Conservation (phyloP, 2,888 invertebrate species). For the Thalpophila matura region DNA sequence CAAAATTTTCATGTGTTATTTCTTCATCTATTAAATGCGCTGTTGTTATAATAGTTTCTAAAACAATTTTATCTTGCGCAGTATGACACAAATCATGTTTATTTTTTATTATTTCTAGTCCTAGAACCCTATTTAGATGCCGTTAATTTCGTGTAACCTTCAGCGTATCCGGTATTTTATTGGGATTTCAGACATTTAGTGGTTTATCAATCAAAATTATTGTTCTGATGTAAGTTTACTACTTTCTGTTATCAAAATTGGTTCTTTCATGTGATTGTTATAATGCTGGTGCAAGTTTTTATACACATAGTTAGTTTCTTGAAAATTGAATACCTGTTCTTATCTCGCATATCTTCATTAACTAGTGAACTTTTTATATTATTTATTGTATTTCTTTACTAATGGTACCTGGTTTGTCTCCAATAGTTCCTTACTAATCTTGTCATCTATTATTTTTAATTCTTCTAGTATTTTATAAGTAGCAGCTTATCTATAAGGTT, state of each 20-base stretch:
- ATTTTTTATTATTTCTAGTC: not conserved
- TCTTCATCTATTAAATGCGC: not conserved
- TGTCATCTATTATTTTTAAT: no score
- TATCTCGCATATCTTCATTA: no score
- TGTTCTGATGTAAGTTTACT: not conserved
- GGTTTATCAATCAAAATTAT: conserved; percentile 26
- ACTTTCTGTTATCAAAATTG: conserved; percentile 9
- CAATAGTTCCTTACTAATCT: no score
- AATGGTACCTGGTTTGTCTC: no score
- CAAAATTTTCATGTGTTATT: not conserved
- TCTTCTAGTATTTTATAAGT: no score
- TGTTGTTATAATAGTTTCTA: not conserved
- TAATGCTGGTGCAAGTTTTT: no score
- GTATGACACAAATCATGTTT: not conserved
- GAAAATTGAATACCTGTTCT: no score
- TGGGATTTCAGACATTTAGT: conserved; percentile 21
- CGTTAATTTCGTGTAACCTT: conserved; percentile 20
- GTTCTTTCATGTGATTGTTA: no score
- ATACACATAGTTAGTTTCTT: no score
- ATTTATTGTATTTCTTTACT: no score
- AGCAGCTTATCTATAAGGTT: no score
- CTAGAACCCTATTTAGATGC: not conserved
- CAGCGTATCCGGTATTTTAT: conserved; percentile 32
- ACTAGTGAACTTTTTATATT: no score
- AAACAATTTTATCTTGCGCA: not conserved